A percentile compares a stretch with the other conserved stretches of the same genome.
phyloP scores from a whole-genome alignment of 2,888 invertebrate species.

The Lamproptera curius region DNA sequence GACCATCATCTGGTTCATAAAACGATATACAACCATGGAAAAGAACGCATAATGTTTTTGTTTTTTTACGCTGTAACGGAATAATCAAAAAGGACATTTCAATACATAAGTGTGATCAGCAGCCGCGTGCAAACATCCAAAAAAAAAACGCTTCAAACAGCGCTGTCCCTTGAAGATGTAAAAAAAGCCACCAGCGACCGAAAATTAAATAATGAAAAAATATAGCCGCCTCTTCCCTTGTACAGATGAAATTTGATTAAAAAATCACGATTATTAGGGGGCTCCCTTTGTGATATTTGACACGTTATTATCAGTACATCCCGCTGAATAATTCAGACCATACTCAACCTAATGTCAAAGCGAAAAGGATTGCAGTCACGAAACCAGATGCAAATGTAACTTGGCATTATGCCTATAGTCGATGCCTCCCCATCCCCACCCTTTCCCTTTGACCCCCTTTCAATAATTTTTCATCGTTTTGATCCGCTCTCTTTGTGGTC shows the following conservation, averaged over 20 bases:
- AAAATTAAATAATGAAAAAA: constrained; percentile 79
- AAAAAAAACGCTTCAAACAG: constrained; percentile 67
- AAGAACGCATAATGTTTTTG: no score
- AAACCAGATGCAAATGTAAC: constrained; percentile 33
- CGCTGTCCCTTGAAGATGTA: constrained; percentile 69
- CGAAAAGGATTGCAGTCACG: constrained; percentile 24
- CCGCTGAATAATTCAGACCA: constrained; percentile 23
- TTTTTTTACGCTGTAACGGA: no score
- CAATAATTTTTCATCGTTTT: constrained; percentile 78
- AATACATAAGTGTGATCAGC: no score
- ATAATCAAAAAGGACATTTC: no score
- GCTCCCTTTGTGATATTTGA: constrained; percentile 58
- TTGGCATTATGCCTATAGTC: constrained; percentile 61
- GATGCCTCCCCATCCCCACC: constrained; percentile 53
- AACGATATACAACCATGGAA: no score
- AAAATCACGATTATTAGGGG: constrained; percentile 78
- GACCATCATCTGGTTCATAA: no score
- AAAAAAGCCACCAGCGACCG: constrained; percentile 63
- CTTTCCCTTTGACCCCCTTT: constrained; percentile 62
- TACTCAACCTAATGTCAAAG: constrained; percentile 25
- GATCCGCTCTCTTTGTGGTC: constrained; percentile 73
- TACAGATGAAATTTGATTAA: constrained; percentile 79
- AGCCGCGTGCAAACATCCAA: constrained; percentile 47
- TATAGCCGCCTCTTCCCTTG: constrained; percentile 75
- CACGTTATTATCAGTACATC: constrained; percentile 34